Base-by-base conservation (phyloP, 2,797 vertebrate species). In the Typhlichthys subterraneus region DNA sequence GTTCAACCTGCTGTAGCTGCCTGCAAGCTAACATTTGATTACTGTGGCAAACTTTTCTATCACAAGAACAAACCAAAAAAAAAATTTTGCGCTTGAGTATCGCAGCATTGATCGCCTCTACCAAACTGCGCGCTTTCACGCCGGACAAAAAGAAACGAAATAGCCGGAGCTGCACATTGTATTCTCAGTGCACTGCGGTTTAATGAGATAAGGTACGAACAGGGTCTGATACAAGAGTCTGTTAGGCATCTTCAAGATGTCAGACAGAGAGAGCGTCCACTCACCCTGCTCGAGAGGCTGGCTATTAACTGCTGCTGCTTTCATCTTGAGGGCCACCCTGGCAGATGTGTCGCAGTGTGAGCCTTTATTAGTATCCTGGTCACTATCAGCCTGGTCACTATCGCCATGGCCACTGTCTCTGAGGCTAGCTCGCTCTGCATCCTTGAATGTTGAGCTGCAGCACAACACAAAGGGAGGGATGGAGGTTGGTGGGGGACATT, bases 351-450 rank as follows among this genome's bases (percentile, higher is more conserved):
- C 97, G 90, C 97, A 99, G 95, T 97, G 98, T 92, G 98, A 99
- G 94, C 96, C 98, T 97, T 97, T 98, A 95, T 99, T 99, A 94
- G 98, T 99, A 95, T 99, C 98, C 95, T 99, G 98, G 94, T 99
- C 98, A 92, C 98, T 99, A 94, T 99, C 98, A 89, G 97, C 98
- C 93, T 98, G 97, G 95, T 99, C 97, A 91, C 97, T 99, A 94
- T 99, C 98, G 89, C 98, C 98, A 90, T 99, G 98, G 92, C 98
- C 98, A 92, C 98, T 99, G 95, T 99, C 98, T 94, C 97, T 95
- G 89, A 99, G 95, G 92, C 97, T 99, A 74, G 96, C 97, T 91
- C 95, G 95, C 92, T 99, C 98, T 83, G 98, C 96, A 91, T 99
- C 98, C 93, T 99, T 99, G 94, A 99, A 99, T 54, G 97, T 99